These are phyloP conservation scores for Trichoplusia ni DNA, from an alignment of 1,140 invertebrate genomes.

Conservation along the genomic window DNA sequence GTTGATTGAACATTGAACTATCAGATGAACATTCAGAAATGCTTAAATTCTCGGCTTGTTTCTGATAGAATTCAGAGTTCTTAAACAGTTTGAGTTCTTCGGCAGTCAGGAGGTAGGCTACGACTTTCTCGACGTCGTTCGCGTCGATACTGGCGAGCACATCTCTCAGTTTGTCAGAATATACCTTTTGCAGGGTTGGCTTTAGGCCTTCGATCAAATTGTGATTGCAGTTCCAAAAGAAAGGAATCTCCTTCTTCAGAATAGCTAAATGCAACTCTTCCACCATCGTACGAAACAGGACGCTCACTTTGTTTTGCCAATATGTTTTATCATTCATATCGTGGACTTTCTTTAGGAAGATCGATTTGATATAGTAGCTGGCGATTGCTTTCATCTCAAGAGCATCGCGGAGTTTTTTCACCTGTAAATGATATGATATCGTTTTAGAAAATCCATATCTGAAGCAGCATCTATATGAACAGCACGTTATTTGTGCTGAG, in stretches of 20 bases:
- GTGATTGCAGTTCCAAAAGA: conserved; percentile 75
- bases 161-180: conserved; percentile 50
- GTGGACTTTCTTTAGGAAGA: conserved; percentile 76
- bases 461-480: too few relatives aligned
- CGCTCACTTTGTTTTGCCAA: conserved; percentile 70
- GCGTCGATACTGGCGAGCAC: conserved; percentile 49
- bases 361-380: conserved; percentile 81
- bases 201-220: conserved; percentile 67
- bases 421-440: conserved; percentile 53
- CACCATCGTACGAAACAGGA: conserved; percentile 73
- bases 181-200: conserved; percentile 44
- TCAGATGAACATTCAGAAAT: background rate
- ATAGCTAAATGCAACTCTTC: conserved; percentile 65
- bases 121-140: conserved; percentile 54
- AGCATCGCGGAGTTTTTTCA: conserved; percentile 77
- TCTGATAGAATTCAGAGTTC: conserved; percentile 52
- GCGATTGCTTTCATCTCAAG: conserved; percentile 70
- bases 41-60: conserved; percentile 12
- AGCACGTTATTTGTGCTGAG: too few relatives aligned
- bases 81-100: conserved; percentile 54
- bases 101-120: conserved; percentile 40
- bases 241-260: conserved; percentile 63
- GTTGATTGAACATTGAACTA: background rate
- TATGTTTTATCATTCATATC: conserved; percentile 55
- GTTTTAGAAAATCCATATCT: too few relatives aligned